Evolutionary conservation across 2,888 invertebrate species (phyloP), one percentile per base, ranked within the genome.

Genomic region (Lycophotia porphyrea): DNA sequence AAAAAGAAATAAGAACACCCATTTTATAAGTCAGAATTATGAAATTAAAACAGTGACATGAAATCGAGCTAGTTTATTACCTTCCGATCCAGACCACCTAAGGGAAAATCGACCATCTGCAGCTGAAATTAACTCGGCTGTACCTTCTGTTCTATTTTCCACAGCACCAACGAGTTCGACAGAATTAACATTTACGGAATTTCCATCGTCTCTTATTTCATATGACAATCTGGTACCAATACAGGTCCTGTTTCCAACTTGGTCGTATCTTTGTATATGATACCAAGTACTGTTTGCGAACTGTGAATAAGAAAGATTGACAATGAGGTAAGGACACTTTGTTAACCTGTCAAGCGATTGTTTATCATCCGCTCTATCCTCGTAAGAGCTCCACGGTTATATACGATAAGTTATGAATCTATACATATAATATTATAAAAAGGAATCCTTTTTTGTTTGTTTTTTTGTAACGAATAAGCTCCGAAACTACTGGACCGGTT

Each of bases 241-340:
- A 78, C 96, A 96, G 21, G 90, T 86, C 15, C 92, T 86, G 31
- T 91, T 91, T 49, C 90, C 86, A n/a, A 88, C 82, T 87, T 92
- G 91, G 18, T 94, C 93, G 82, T 96, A 95, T 24, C 93, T 90
- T 74, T 93, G 92, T 8, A 91, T 92, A 71, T 95, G 93, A 87
- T 95, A 96, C 96, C 96, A 96, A 2, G 89, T 93, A 65, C 94
- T 95, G 39, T 58, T 34, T n/a, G 91, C 90, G 82, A 94, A 96
- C 96, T 95, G 92, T 80, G 15, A 55, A 80, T 72, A 47, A 47
- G 7, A 61, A 44, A 47, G 24, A 47, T 1, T 11, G 11, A n/a
- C 49, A 52, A 52, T 52, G 11, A 52, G 11, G 9, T n/a, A 47
- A 47, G 5, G 49, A n/a, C n/a, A 9, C n/a, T 11, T 24, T 24